Percentiles rank a stretch among this genome's conserved stretches.
phyloP scores from a whole-genome alignment of 2,113 vertebrate genomes.

The Onychorhynchus coronatus region DNA sequence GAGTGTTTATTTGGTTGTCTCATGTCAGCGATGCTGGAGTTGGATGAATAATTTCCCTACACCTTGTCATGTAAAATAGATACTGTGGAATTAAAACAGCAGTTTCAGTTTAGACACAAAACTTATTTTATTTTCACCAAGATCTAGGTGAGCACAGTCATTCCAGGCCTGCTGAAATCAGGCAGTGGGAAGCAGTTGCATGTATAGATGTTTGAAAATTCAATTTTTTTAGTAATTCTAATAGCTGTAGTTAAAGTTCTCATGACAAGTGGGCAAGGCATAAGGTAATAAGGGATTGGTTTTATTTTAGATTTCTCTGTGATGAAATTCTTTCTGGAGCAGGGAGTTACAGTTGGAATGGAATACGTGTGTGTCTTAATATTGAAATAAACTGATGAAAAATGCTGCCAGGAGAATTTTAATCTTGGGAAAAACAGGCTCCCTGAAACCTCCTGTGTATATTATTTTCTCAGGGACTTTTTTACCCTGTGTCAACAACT shows the following conservation, averaged over 20 bases:
- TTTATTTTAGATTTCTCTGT: neutral
- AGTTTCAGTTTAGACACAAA: neutral
- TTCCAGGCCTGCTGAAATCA: neutral
- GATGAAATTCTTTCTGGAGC: neutral
- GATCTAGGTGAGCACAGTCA: neutral
- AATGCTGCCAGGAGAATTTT: slow-evolving; percentile 39
- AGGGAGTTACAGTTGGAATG: neutral
- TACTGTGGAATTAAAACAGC: neutral
- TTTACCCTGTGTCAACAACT: neutral
- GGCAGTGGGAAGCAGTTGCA: neutral
- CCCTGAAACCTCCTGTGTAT: neutral
- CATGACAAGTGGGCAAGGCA: neutral
- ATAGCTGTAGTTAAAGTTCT: neutral
- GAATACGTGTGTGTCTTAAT: slow-evolving; percentile 23
- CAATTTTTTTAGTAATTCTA: neutral
- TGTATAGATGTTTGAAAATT: neutral
- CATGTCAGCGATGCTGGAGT: neutral
- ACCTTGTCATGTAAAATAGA: neutral
- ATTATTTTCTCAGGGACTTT: neutral
- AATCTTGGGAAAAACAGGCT: slow-evolving; percentile 36
- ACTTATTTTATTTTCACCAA: neutral
- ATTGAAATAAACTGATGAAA: slow-evolving; percentile 39
- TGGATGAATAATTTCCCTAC: neutral
- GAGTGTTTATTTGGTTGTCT: neutral
- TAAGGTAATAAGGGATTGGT: neutral